These are phyloP conservation scores for Holacanthella duospinosa DNA, from an alignment of 2,888 invertebrate genomes.

Conservation along the genomic window DNA sequence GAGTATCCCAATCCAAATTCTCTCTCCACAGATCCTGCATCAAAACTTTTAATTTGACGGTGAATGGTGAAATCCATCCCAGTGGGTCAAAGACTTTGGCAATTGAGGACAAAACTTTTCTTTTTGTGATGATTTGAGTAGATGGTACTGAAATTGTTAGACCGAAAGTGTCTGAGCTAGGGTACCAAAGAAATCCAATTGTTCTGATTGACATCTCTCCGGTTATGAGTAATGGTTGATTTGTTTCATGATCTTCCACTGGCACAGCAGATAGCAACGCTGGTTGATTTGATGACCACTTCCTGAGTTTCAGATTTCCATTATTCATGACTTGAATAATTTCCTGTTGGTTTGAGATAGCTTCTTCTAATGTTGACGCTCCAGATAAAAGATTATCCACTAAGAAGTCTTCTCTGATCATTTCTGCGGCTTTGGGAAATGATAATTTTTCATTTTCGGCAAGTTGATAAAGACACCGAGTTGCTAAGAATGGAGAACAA, in stretches of 20 bases:
- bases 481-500: neutral
- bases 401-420: constrained; percentile 4
- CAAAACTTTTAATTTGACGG: no score
- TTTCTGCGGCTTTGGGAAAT: neutral
- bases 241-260: no score
- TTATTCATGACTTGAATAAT: neutral
- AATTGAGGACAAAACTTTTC: no score
- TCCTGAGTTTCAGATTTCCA: neutral
- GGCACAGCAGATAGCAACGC: neutral
- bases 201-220: neutral
- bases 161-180: neutral
- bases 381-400: constrained; percentile 3
- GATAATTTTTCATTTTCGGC: neutral
- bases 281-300: neutral
- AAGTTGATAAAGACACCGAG: neutral
- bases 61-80: no score
- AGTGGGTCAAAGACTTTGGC: no score
- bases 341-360: neutral
- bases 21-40: no score
- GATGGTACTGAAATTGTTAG: neutral
- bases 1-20: no score
- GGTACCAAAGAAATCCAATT: neutral
- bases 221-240: no score
- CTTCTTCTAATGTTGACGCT: neutral
- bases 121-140: no score